These are phyloP conservation scores for Pollimyrus isidori DNA, from an alignment of 2,113 vertebrate species.

Conservation along the genomic window DNA sequence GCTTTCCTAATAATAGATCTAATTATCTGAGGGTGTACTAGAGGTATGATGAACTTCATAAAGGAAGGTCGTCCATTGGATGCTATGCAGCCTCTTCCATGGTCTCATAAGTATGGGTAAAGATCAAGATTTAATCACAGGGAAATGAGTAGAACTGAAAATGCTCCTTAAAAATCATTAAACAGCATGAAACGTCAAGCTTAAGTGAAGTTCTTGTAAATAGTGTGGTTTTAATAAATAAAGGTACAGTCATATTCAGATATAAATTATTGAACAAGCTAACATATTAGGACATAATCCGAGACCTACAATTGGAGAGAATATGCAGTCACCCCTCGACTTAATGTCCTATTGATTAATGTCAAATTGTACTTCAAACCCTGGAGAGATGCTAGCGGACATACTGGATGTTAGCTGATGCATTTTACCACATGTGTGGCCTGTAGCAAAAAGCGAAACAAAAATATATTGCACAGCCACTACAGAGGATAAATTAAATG, in stretches of 20 bases:
- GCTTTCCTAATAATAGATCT: conserved; percentile 59
- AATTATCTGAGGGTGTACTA: conserved; percentile 23
- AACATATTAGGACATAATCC: background rate
- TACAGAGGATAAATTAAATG: background rate
- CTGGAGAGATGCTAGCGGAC: background rate
- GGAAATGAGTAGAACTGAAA: background rate
- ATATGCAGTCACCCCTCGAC: background rate
- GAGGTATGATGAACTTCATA: conserved; percentile 21
- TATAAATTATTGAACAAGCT: background rate
- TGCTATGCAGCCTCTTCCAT: background rate
- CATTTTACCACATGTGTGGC: background rate
- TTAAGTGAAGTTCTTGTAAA: background rate
- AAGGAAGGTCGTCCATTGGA: conserved; percentile 2
- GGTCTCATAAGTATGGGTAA: background rate
- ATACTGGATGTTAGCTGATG: background rate
- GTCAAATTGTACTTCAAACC: background rate
- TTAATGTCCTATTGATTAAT: background rate
- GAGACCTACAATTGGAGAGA: background rate
- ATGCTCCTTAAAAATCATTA: background rate
- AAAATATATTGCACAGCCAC: background rate
- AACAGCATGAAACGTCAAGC: background rate
- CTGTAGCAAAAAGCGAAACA: background rate
- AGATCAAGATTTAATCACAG: background rate
- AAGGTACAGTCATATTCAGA: background rate
- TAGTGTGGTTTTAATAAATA: background rate